phyloP scores from a whole-genome alignment of 2,113 vertebrate genomes.

The Cebidichthys violaceus region DNA sequence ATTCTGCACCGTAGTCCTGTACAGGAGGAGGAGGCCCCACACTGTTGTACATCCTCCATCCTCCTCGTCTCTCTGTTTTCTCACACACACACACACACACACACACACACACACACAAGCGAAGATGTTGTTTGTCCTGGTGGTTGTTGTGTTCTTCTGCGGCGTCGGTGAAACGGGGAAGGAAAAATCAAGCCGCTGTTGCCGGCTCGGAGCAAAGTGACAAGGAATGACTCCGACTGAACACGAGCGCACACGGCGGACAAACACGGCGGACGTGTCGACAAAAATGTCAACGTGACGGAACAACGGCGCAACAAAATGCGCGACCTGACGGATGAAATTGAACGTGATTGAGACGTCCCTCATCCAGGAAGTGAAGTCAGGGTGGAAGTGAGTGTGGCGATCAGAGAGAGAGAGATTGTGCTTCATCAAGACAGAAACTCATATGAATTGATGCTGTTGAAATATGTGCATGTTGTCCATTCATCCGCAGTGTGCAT shows the following conservation, averaged over 20 bases:
- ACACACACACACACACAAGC: constrained; percentile 3
- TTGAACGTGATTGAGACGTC: constrained; percentile 2
- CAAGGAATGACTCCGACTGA: constrained; percentile 6
- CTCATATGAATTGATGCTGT: neutral
- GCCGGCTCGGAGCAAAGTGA: neutral
- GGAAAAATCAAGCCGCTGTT: neutral
- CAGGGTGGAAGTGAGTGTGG: constrained; percentile 3
- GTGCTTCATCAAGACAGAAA: neutral
- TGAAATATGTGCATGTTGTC: neutral
- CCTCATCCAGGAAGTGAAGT: constrained; percentile 40
- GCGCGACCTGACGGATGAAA: constrained; percentile 1
- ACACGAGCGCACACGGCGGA: neutral
- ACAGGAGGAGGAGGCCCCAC: neutral
- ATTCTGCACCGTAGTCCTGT: constrained; percentile 8
- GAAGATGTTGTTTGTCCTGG: neutral
- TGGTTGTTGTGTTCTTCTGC: neutral
- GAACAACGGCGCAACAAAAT: constrained; percentile 8
- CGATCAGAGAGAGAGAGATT: neutral
- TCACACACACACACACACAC: constrained; percentile 1
- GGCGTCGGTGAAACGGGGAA: neutral
- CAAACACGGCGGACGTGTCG: neutral
- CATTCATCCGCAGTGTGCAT: neutral
- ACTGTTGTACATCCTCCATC: constrained; percentile 33
- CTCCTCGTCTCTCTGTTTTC: constrained; percentile 29
- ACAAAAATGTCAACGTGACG: constrained; percentile 16